Base-by-base conservation (phyloP, 2,888 invertebrate species). In the Amblyjoppa fuscipennis region DNA sequence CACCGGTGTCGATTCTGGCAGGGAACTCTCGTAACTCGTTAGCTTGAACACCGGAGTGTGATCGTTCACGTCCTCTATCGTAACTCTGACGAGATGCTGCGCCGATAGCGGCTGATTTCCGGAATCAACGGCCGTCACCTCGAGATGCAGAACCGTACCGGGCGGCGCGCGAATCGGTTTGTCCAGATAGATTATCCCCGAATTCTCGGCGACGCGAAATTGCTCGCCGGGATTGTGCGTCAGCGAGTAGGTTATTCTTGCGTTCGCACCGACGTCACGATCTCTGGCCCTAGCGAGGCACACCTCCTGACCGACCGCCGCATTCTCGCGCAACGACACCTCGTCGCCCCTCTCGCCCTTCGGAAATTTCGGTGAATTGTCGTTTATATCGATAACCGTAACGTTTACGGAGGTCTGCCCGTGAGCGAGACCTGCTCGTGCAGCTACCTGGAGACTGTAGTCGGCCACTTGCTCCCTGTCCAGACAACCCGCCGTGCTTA, bases 21-120 rank as follows among this genome's bases (percentile, higher is more conserved):
- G 94, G 0, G 99, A 98, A 2, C 98, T 98, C 95, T 99, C 99
- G 94, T 99, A 99, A 20, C 97, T 98, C 0, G 97, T 97, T 90
- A 98, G 97, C 93, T 98, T 97, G 94, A 99, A 99, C 2, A 98
- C 97, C 11, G 99, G 99, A 0, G 98, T 98, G 92, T 99, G 98
- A 94, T 99, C 98, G 94, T 99, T 99, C 2, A 99, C 98, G 93
- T 99, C 99, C 90, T 96, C 96, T 84, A 98, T 96, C 31, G 96
- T 96, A 61, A 97, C 96, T 41, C 96, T 95, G 66, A 98, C 96
- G 7, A 96, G 95, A 90, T 98, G 97, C 90, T 96, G 97, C 0
- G 98, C 97, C 25, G 97, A 96, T 71, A 98, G 95, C 9, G 97
- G 95, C 9, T 97, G 97, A 83, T 95, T 95, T 5, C 98, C 98